Evolutionary conservation across 1,140 invertebrate species (phyloP), one percentile per base, ranked within the genome.

Genomic region (Magallana gigas): DNA sequence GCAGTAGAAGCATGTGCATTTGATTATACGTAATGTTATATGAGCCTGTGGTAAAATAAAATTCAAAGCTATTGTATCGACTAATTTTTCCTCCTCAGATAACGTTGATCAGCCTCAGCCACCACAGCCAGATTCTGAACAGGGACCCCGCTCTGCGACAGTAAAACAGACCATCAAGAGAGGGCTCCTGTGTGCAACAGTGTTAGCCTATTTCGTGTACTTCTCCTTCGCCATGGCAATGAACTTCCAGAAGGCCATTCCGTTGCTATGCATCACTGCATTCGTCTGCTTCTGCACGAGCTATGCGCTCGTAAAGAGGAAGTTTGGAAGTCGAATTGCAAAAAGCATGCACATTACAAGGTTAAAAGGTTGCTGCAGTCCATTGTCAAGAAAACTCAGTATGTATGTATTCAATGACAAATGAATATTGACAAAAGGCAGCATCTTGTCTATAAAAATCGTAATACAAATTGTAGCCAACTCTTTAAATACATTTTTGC

Each of bases 241-340:
- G 56, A 85, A 80, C 64, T 85, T 85, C 60, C n/a, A 57, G n/a
- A 85, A 59, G 23, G 64, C 85, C 16, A 85, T 85, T 57, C 85
- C 85, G 16, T 18, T 85, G 11, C 62, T 85, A 16, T 57, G 64
- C 56, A 16, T 85, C 12, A 85, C 64, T 57, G 64, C 8, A 12
- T 57, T 80, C 29, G 16, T 57, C 16, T 23, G 48, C 57, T 71
- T 80, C 56, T 85, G 57, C 23, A 18, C 57, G 36, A 57, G 36
- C n/a, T 85, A 76, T 59, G 14, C 36, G 18, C n/a, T 60, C 23
- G 60, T 80, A 16, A 76, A 57, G 11, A 80, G 57, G 18, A 18
- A 18, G 18, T 57, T 76, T 36, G 62, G 56, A 16, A 23, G 11
- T 8, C 85, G 57, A n/a, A 76, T 57, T 29, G 48, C 36, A 18